A percentile compares a stretch with the other conserved stretches of the same genome.
phyloP scores from a whole-genome alignment of 2,113 vertebrate species.

The Myotis brandtii region DNA sequence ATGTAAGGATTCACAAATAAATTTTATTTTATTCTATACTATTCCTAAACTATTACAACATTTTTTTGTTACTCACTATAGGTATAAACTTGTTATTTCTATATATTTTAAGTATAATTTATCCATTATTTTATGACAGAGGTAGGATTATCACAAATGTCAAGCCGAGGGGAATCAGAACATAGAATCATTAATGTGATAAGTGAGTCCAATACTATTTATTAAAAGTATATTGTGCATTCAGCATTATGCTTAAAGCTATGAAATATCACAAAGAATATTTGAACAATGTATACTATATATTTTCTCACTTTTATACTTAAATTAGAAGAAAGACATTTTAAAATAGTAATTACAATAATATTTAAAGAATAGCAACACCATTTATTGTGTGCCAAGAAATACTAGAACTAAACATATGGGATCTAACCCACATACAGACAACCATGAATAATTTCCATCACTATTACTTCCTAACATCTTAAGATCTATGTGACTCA shows the following conservation, averaged over 20 bases:
- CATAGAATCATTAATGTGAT: not conserved
- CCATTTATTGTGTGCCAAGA: not conserved
- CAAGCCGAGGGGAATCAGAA: not conserved
- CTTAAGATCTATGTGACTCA: not conserved
- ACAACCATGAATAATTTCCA: not conserved
- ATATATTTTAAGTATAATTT: not conserved
- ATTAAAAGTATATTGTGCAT: not conserved
- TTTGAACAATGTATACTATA: not conserved
- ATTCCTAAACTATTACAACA: not conserved
- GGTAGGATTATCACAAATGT: not conserved
- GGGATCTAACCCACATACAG: not conserved
- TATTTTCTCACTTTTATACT: not conserved
- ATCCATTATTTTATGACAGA: not conserved
- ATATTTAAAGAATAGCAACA: not conserved
- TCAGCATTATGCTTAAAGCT: not conserved
- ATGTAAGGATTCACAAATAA: not conserved
- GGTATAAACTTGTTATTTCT: not conserved
- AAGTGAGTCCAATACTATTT: not conserved
- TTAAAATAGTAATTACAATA: not conserved
- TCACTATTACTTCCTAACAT: not conserved
- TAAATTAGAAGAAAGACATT: not conserved
- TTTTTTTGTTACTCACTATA: not conserved
- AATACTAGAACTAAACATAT: not conserved
- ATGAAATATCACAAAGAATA: not conserved
- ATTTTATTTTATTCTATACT: not conserved